Percentiles rank a stretch among this genome's conserved stretches.
These are phyloP conservation scores for Lordiphosa clarofinis DNA, from an alignment of 1,140 invertebrate genomes.

Conservation along the genomic window DNA sequence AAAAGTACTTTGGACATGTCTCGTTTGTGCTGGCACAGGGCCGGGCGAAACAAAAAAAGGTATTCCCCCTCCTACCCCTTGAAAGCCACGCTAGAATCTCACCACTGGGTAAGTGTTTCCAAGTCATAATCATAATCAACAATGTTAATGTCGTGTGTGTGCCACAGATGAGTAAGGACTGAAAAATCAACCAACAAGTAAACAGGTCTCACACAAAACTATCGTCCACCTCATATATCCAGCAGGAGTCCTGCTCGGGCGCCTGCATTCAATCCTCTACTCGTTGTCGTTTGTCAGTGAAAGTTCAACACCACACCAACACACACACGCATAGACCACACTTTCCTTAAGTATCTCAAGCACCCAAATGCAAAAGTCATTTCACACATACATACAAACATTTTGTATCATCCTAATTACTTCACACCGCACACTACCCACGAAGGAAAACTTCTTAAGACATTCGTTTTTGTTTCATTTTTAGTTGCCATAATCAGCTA, in stretches of 20 bases:
- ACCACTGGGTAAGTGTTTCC: slow-evolving; percentile 12
- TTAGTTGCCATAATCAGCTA: slow-evolving; percentile 13
- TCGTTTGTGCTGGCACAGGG: slow-evolving; percentile 9
- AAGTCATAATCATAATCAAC: slow-evolving; percentile 5
- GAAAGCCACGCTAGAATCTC: slow-evolving; percentile 1
- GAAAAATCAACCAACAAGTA: slow-evolving; percentile 4
- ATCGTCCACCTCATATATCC: slow-evolving; percentile 9
- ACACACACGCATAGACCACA: not conserved
- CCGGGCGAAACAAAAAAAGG: not conserved
- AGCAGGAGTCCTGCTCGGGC: not conserved
- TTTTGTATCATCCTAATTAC: not conserved
- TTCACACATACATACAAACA: slow-evolving; percentile 2
- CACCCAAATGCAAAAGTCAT: too few species aligned
- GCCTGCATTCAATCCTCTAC: not conserved
- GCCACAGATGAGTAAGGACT: slow-evolving; percentile 1
- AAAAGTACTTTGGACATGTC: not conserved
- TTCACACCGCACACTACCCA: slow-evolving; percentile 6
- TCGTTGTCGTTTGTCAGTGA: not conserved
- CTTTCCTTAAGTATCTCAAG: too few species aligned
- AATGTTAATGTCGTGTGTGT: slow-evolving; percentile 10
- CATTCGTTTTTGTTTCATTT: slow-evolving; percentile 9
- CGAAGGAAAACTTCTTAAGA: slow-evolving; percentile 8
- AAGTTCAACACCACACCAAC: not conserved
- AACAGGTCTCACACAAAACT: slow-evolving; percentile 6
- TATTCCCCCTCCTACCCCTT: not conserved